phyloP scores from a whole-genome alignment of 2,888 invertebrate genomes.

The Drosophila eohydei region DNA sequence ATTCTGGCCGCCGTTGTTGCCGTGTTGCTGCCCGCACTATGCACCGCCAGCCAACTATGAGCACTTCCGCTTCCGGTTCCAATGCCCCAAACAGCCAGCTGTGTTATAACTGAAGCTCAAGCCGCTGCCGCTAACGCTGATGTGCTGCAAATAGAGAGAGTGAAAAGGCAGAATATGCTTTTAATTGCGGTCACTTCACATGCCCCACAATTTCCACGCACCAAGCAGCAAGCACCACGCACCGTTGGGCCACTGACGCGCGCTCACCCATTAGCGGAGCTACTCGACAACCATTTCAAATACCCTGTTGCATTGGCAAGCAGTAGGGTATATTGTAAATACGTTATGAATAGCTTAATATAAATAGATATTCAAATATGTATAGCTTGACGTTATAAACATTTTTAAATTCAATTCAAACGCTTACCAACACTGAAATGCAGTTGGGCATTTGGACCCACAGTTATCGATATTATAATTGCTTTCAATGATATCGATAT shows the following conservation, averaged over 20 bases:
- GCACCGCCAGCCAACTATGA: constrained; percentile 49
- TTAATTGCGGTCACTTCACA: constrained; percentile 72
- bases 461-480: background rate
- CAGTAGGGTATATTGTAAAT: background rate
- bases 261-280: constrained; percentile 5
- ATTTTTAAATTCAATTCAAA: background rate
- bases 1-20: constrained; percentile 84
- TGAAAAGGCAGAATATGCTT: constrained; percentile 27
- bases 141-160: constrained; percentile 34
- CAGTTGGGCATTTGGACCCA: background rate
- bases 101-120: constrained; percentile 14
- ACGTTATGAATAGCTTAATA: background rate
- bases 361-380: background rate
- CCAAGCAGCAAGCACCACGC: background rate
- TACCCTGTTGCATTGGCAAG: constrained; percentile 12
- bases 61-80: constrained; percentile 39
- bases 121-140: background rate
- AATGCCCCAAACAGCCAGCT: constrained; percentile 17
- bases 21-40: constrained; percentile 61
- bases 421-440: background rate
- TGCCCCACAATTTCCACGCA: constrained; percentile 46
- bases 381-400: background rate
- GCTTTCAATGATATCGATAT: background rate
- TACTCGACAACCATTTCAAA: constrained; percentile 24
- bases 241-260: constrained; percentile 5